Percentiles rank a stretch among this genome's conserved stretches.
These are phyloP conservation scores for Aleiodes leptofemur DNA, from an alignment of 2,888 invertebrate species.

Conservation along the genomic window DNA sequence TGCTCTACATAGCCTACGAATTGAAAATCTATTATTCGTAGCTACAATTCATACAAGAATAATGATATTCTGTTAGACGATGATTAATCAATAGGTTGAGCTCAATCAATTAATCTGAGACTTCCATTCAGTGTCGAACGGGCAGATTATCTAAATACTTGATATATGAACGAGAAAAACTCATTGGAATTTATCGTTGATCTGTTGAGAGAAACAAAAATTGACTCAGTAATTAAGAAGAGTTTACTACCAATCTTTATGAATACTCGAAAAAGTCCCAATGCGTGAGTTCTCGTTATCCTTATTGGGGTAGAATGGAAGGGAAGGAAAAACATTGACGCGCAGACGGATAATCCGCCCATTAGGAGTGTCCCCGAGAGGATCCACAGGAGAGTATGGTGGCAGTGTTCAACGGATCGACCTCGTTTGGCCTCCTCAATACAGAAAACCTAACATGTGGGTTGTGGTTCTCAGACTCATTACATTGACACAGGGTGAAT, in stretches of 20 bases:
- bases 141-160: neutral
- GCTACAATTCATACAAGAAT: no score
- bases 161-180: neutral
- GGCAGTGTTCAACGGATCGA: constrained; percentile 6
- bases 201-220: neutral
- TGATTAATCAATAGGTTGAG: constrained; percentile 23
- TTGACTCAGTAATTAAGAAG: neutral
- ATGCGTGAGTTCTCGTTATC: constrained; percentile 62
- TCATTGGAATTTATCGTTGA: neutral
- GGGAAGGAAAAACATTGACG: constrained; percentile 41
- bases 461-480: constrained; percentile 7
- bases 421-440: constrained; percentile 58
- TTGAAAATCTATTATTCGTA: no score
- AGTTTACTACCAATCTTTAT: constrained; percentile 6
- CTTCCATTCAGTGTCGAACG: neutral
- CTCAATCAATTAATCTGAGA: constrained; percentile 1
- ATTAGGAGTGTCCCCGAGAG: constrained; percentile 74
- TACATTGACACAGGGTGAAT: constrained; percentile 57
- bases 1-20: no score
- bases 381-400: constrained; percentile 58
- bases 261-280: neutral
- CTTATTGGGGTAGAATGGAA: constrained; percentile 66
- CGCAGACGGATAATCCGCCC: constrained; percentile 72
- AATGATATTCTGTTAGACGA: neutral
- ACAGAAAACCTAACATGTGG: constrained; percentile 10